Evolutionary conservation across 2,888 invertebrate species (phyloP), one percentile per base, ranked within the genome.

Genomic region (Zhengitettix transpicula): DNA sequence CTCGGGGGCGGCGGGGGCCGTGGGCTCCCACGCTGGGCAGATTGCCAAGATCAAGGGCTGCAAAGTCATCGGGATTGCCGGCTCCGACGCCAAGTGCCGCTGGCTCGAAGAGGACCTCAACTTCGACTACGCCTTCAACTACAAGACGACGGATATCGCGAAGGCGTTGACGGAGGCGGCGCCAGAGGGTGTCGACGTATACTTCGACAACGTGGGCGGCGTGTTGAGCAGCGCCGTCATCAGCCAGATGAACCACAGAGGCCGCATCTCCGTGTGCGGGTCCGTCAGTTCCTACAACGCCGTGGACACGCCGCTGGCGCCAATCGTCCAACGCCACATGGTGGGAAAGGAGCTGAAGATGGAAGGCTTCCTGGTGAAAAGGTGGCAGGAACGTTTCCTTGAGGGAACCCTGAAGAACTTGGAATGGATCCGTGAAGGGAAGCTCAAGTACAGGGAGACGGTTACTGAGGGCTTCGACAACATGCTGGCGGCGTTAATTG

Each of bases 141-240:
- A 88, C 71, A 88, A 87, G 71, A 82, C 77, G 1, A 74, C 72
- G 9, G 70, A 82, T 67, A 65, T 84, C 52, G 69, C 70, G 1
- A 68, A 74, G 55, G 79, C 78, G 53, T 72, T 89, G n/a, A 78
- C 77, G 63, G 73, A 81, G 70, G 74, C 72, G 58, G 84, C 85
- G 10, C 84, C 86, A 0, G 73, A 83, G n/a, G 86, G 86, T 2
- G 72, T 88, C 0, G 85, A 88, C 68, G 83, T 85, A 67, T 88
- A 84, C 67, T 88, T 87, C 68, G 88, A 88, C 69, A 88, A 87
- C 71, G 87, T 87, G 1, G 85, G 85, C 9, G 85, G 85, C 1
- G 79, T 81, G 64, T 74, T 84, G 10, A 81, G 82, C 54, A 77
- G 77, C 62, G 72, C 69, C 1, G 76, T 85, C 1, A 71, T 84